Evolutionary conservation across 1,140 invertebrate genomes (phyloP).

Genomic region (Lasaia peninsularis): DNA sequence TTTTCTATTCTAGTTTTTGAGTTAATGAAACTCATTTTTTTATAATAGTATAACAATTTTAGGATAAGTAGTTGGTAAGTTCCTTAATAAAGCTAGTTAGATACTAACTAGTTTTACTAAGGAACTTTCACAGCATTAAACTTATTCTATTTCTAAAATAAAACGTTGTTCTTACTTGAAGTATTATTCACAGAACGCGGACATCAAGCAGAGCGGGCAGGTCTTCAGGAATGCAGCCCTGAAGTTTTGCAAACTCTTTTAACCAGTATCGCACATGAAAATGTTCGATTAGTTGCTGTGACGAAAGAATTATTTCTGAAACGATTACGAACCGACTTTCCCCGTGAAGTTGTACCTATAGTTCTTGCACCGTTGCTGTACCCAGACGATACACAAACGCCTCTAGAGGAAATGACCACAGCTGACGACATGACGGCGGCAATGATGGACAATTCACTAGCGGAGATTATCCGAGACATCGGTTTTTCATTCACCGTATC

Average conservation of each 20-base stretch:
- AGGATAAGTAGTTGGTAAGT: no score
- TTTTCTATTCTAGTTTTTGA: no score
- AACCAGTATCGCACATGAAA: constrained; percentile 76
- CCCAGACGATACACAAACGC: constrained; percentile 85
- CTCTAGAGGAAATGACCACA: constrained; percentile 78
- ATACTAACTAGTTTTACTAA: no score
- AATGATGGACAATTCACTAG: constrained; percentile 85
- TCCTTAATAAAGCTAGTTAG: no score
- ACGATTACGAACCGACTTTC: constrained; percentile 90
- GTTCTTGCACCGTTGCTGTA: constrained; percentile 92
- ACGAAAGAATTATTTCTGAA: constrained; percentile 89
- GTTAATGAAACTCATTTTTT: no score
- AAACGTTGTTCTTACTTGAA: neutral
- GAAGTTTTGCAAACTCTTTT: constrained; percentile 92
- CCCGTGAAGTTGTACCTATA: constrained; percentile 90
- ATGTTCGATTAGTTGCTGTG: constrained; percentile 81
- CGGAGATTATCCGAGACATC: constrained; percentile 92
- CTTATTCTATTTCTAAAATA: no score
- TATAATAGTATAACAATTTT: no score
- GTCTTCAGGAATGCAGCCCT: constrained; percentile 91
- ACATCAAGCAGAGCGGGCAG: constrained; percentile 84
- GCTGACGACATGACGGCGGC: constrained; percentile 76
- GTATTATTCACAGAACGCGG: constrained; percentile 76
- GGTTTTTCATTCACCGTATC: constrained; percentile 92
- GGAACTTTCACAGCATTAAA: no score